These are phyloP conservation scores for Phyllostomus hastatus DNA, from an alignment of 2,113 vertebrate genomes.

Conservation along the genomic window DNA sequence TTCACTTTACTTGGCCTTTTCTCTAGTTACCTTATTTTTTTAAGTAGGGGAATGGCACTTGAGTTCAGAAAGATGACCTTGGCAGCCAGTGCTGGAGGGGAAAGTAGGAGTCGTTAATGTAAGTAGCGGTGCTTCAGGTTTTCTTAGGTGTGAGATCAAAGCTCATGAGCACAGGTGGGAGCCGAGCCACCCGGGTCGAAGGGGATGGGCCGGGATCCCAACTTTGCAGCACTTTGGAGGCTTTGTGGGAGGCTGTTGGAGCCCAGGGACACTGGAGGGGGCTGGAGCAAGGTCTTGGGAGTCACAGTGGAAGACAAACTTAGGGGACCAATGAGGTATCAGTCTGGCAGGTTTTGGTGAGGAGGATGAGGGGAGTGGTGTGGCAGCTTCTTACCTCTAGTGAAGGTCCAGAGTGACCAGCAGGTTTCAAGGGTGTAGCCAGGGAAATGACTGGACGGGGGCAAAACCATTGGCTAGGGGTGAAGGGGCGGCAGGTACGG, in stretches of 20 bases:
- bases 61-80: background rate
- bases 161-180: background rate
- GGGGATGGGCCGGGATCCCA: background rate
- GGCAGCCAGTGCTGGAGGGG: background rate
- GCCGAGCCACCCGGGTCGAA: background rate
- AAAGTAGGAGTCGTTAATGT: background rate
- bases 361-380: background rate
- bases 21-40: background rate
- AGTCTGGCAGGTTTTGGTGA: background rate
- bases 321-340: background rate
- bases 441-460: background rate
- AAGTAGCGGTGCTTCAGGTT: background rate
- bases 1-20: background rate
- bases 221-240: background rate
- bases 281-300: background rate
- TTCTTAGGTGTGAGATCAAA: background rate
- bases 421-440: background rate
- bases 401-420: background rate
- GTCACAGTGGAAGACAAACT: background rate
- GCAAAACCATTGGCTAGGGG: background rate
- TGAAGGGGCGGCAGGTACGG: background rate
- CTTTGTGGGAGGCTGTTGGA: background rate
- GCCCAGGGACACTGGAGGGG: background rate
- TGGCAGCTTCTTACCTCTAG: background rate
- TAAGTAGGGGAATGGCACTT: background rate